These are phyloP conservation scores for Pangasius macronema DNA, from an alignment of 2,797 vertebrate species.

Conservation along the genomic window DNA sequence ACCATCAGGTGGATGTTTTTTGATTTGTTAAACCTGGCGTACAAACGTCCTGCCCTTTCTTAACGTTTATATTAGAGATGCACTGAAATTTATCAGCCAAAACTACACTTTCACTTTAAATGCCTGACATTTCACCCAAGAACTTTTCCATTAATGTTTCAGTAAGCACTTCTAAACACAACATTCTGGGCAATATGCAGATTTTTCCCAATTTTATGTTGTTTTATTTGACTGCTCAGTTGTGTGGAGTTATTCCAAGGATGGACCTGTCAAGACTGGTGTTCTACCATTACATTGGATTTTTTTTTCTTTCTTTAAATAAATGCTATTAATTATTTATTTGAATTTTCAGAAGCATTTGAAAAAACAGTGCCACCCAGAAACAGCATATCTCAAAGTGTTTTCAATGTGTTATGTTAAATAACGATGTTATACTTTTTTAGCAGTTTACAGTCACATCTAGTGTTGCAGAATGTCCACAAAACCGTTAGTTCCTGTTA, in stretches of 20 bases:
- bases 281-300: background rate
- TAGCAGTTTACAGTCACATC: background rate
- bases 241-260: background rate
- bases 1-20: background rate
- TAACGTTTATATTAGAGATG: background rate
- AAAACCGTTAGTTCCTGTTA: background rate
- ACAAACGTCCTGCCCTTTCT: background rate
- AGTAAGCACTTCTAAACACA: background rate
- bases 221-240: conserved; percentile 1
- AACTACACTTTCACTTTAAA: background rate
- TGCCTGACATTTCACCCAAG: background rate
- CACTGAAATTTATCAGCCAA: background rate
- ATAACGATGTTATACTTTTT: background rate
- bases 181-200: background rate
- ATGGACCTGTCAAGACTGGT: background rate
- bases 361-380: background rate
- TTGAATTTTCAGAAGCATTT: background rate
- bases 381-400: background rate
- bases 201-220: background rate
- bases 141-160: background rate
- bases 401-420: background rate
- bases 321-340: background rate
- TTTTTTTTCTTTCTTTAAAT: background rate
- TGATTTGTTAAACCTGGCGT: background rate
- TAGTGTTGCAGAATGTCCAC: background rate